phyloP scores from a whole-genome alignment of 2,797 vertebrate species.

The Eleutherodactylus coqui region DNA sequence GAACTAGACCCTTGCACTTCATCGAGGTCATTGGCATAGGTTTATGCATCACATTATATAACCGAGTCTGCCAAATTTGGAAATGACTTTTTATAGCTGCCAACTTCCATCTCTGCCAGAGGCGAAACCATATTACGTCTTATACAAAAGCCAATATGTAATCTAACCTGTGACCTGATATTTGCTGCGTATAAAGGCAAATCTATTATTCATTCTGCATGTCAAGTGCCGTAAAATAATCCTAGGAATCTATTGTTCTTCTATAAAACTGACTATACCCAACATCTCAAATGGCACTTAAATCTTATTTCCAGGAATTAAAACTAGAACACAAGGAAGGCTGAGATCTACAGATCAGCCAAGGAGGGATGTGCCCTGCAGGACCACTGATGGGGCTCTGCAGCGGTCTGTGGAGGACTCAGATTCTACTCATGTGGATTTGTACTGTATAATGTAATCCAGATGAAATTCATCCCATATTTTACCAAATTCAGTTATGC shows the following conservation, averaged over 20 bases:
- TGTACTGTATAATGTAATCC: slow-evolving; percentile 12
- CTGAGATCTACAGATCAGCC: background rate
- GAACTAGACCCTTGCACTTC: background rate
- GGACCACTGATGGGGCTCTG: background rate
- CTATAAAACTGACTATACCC: background rate
- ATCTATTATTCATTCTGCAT: background rate
- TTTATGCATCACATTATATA: background rate
- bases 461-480: slow-evolving; percentile 11
- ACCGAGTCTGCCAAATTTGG: background rate
- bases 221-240: background rate
- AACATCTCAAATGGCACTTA: background rate
- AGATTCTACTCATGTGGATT: slow-evolving; percentile 9
- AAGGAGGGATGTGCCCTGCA: background rate
- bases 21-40: background rate
- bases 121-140: background rate
- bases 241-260: background rate
- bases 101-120: background rate
- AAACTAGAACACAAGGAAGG: slow-evolving; percentile 10
- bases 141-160: background rate
- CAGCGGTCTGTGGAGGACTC: background rate
- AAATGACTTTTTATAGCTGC: background rate
- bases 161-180: slow-evolving; percentile 9
- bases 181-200: background rate
- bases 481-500: background rate
- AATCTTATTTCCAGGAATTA: background rate